Percentiles rank a stretch among this genome's conserved stretches.
Evolutionary conservation across 2,113 vertebrate genomes (phyloP).

Genomic region (Sialia sialis): DNA sequence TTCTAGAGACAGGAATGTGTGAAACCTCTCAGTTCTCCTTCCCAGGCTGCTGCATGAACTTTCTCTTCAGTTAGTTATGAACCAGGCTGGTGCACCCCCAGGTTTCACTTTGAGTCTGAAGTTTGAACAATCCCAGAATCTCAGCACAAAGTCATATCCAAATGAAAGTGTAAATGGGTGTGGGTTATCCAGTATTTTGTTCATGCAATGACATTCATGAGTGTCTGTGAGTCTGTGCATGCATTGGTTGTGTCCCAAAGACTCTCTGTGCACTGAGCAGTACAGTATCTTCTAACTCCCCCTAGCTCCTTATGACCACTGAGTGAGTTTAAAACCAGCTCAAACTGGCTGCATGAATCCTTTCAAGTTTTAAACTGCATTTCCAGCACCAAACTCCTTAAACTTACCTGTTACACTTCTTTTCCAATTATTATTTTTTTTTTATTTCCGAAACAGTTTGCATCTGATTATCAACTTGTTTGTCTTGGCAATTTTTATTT

Average conservation of each 20-base stretch:
- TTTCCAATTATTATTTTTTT: not conserved
- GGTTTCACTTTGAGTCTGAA: not conserved
- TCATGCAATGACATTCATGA: not conserved
- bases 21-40: not conserved
- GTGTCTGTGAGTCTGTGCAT: not conserved
- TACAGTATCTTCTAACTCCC: not conserved
- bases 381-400: not conserved
- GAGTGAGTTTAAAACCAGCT: not conserved
- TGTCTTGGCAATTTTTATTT: not conserved
- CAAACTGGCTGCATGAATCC: not conserved
- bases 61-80: not conserved
- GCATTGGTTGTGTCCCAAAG: not conserved
- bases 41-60: not conserved
- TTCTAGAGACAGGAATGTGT: not conserved
- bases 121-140: not conserved
- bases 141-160: not conserved
- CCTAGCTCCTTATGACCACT: not conserved
- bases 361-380: not conserved
- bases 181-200: not conserved
- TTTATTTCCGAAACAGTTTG: not conserved
- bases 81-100: not conserved
- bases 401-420: not conserved
- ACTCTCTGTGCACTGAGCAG: not conserved
- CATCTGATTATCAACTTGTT: not conserved
- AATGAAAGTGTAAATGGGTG: not conserved